These are phyloP conservation scores for Chionis minor DNA, from an alignment of 2,113 vertebrate genomes.

Conservation along the genomic window DNA sequence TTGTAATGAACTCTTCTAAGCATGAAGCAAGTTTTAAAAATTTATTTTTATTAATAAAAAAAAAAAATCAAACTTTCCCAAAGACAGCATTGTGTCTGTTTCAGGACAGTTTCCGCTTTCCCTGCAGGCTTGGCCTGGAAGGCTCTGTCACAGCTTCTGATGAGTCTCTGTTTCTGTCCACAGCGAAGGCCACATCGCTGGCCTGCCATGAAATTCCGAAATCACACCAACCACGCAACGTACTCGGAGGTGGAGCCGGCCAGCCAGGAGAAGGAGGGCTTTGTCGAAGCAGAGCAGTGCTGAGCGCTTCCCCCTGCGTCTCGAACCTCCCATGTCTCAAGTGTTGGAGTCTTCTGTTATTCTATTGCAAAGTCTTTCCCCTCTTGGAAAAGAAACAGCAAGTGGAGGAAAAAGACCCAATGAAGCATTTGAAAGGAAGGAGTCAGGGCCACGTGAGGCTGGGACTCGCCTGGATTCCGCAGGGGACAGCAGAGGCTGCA, in stretches of 20 bases:
- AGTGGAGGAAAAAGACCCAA: not conserved
- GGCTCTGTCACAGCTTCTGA: not conserved
- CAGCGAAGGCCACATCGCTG: conserved; percentile 89
- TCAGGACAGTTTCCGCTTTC: not conserved
- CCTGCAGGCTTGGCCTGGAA: not conserved
- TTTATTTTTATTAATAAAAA: not conserved
- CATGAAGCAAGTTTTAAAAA: rapidly evolving
- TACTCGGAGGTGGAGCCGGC: conserved; percentile 89
- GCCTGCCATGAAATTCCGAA: conserved; percentile 94
- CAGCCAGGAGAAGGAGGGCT: conserved; percentile 90
- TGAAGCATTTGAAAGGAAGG: not conserved
- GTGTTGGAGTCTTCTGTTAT: not conserved
- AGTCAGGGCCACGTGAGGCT: not conserved
- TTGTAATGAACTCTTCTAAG: not conserved
- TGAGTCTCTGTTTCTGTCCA: not conserved
- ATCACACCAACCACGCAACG: conserved; percentile 77
- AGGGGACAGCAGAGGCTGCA: not conserved
- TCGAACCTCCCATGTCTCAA: not conserved
- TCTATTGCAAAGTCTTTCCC: not conserved
- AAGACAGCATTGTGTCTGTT: not conserved
- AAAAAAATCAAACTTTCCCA: not conserved
- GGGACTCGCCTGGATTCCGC: not conserved
- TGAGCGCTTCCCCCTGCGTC: conserved; percentile 53
- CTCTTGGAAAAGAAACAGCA: not conserved
- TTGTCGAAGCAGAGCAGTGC: conserved; percentile 92